These are phyloP conservation scores for Pecten maximus DNA, from an alignment of 2,888 invertebrate species.

Conservation along the genomic window DNA sequence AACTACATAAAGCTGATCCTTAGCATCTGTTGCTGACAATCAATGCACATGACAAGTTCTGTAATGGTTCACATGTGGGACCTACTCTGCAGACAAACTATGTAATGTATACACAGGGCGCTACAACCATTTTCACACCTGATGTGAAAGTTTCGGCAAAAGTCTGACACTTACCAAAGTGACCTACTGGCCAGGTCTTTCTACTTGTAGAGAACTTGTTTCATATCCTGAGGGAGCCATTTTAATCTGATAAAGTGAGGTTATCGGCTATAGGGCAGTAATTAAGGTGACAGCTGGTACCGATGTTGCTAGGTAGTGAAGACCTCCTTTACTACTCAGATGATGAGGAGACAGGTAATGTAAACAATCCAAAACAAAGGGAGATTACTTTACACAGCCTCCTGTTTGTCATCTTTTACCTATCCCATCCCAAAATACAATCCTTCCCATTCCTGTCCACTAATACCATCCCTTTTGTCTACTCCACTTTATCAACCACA, in stretches of 20 bases:
- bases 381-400: background rate
- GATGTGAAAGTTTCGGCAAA: background rate
- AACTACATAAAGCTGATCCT: background rate
- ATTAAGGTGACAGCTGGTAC: background rate
- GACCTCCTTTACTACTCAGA: background rate
- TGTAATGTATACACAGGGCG: background rate
- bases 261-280: background rate
- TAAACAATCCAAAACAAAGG: background rate
- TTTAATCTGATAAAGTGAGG: background rate
- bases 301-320: background rate
- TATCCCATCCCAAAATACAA: background rate
- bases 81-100: background rate
- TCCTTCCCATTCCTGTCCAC: background rate
- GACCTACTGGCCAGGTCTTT: background rate
- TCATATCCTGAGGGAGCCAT: background rate
- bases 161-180: background rate
- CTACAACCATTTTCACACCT: background rate
- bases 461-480: no score
- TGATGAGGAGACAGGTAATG: slow-evolving; percentile 14
- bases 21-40: slow-evolving; percentile 23
- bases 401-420: no score
- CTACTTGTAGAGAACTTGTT: background rate
- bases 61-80: background rate
- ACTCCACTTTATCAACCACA: no score
- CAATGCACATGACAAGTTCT: background rate